Evolutionary conservation across 2,113 vertebrate species (phyloP).

Genomic region (Cairina moschata): DNA sequence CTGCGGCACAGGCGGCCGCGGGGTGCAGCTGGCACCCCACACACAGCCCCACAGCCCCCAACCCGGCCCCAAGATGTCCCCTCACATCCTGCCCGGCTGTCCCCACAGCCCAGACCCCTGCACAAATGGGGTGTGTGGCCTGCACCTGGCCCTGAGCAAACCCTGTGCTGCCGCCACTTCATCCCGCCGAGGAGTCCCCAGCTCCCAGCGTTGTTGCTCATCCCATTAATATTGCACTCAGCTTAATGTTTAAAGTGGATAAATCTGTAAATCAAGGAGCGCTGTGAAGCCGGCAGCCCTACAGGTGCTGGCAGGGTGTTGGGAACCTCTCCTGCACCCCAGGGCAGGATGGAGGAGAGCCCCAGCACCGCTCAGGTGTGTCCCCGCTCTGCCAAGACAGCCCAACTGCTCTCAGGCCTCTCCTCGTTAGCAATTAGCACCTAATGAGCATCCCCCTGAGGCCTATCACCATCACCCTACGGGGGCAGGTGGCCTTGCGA

Average conservation of each 20-base stretch:
- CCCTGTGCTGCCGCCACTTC: accelerated
- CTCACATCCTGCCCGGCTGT: accelerated
- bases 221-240: slow-evolving; percentile 12
- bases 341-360: neutral
- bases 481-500: neutral
- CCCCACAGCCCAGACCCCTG: neutral
- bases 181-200: neutral
- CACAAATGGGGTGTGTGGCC: accelerated
- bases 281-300: neutral
- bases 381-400: neutral
- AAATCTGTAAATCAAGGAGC: slow-evolving; percentile 18
- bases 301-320: neutral
- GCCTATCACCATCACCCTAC: neutral
- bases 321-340: neutral
- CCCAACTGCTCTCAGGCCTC: neutral
- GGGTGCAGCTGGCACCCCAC: neutral
- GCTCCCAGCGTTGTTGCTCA: neutral
- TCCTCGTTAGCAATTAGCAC: neutral
- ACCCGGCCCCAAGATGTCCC: accelerated
- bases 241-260: neutral
- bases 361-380: neutral
- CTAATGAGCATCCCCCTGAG: neutral
- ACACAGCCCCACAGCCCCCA: neutral
- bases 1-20: neutral
- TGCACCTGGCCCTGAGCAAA: neutral